Conservation (phyloP, 1,140 invertebrate genomes). For the Prorops nasuta region DNA sequence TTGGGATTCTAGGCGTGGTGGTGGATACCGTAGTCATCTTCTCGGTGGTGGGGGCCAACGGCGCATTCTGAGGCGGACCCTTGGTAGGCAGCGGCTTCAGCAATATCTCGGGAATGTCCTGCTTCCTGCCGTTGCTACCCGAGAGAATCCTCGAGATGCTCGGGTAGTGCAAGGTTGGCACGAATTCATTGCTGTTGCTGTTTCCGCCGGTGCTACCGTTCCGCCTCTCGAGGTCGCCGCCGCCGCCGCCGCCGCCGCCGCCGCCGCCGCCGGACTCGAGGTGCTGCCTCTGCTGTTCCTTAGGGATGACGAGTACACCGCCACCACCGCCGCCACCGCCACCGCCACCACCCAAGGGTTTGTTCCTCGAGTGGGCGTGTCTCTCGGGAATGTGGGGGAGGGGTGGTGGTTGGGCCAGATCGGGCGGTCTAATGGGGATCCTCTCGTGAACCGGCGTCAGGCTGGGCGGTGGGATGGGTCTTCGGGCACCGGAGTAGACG, state of each 20-base stretch:
- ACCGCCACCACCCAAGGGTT: constrained; percentile 63
- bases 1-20: constrained; percentile 6
- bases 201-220: constrained; percentile 29
- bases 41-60: constrained; percentile 32
- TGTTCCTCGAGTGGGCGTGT: constrained; percentile 61
- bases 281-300: constrained; percentile 31
- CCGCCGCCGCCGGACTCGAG: constrained; percentile 28
- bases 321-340: too few species aligned
- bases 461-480: constrained; percentile 74
- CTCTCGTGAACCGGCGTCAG: constrained; percentile 74
- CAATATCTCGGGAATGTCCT: constrained; percentile 74
- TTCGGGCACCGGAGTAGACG: constrained; percentile 62
- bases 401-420: constrained; percentile 56
- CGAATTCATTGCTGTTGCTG: constrained; percentile 57
- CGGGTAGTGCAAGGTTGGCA: constrained; percentile 64
- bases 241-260: constrained; percentile 31
- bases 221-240: constrained; percentile 24
- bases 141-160: constrained; percentile 78
- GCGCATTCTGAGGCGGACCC: constrained; percentile 40
- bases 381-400: constrained; percentile 52
- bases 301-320: too few species aligned
- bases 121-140: constrained; percentile 76
- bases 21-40: constrained; percentile 21
- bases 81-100: constrained; percentile 68
- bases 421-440: constrained; percentile 72